Base-by-base conservation (phyloP, 1,140 invertebrate genomes). In the Cyphomyrmex costatus region DNA sequence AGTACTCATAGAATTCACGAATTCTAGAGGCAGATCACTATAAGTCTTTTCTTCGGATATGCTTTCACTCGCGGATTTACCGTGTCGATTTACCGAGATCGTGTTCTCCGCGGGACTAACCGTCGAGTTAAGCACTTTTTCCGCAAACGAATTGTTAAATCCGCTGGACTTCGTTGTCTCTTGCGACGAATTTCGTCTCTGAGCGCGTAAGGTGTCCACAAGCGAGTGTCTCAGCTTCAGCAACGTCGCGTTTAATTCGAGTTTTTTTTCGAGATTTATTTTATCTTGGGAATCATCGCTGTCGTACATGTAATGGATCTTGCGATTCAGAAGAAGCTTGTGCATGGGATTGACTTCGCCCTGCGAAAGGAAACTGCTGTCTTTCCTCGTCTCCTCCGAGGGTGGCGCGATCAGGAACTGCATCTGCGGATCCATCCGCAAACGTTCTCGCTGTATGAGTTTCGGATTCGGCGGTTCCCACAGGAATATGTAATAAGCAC, bases 401-500 rank as follows among this genome's bases (percentile, higher is more conserved):
- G 65, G 60, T 60, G 14, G 60, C 33, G 8, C 42, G 2, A 86
- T 24, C 2, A 92, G 21, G 21, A 85, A 91, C 12, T 92, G 71
- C 3, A 87, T 2, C n/a, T 89, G 88, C 0, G 91, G 91, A 46
- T 92, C 90, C 0, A 58, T 30, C 0, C 27, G 51, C 3, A 88
- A 10, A 16, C 78, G 86, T 46, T 36, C 51, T 10, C 30, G 58
- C 33, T 89, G 87, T 24, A 94, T 88, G 1, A 93, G 79, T 10
- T 91, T 86, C 0, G 94, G 92, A 77, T 95, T 94, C 2, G 96
- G 95, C 1, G 98, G 97, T 90, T 98, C 96, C 98, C 98, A 98
- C 27, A 98, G 95, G 90, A 98, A 97, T 74, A 98, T 96, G 92
- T 98, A 98, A 94, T 98, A 98, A 5, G 97, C 96, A 16, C 97